Conservation (phyloP, 2,888 invertebrate species). For the Catocala nupta region DNA sequence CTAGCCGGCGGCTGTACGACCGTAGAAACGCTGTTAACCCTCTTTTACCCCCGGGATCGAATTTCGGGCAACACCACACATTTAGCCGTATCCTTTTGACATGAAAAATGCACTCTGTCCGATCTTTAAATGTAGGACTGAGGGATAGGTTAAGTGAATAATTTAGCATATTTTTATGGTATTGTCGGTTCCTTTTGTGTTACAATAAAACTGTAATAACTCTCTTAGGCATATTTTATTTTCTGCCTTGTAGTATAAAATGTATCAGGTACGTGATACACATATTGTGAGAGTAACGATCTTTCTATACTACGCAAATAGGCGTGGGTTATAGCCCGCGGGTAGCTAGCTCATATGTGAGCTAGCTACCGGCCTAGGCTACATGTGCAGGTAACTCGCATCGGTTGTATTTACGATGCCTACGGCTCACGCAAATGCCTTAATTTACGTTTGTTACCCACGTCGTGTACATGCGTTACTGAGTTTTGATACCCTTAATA, state of each 20-base stretch:
- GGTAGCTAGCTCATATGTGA: too few relatives aligned
- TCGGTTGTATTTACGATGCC: too few relatives aligned
- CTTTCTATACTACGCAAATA: too few relatives aligned
- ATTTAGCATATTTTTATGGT: conserved; percentile 21
- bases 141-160: conserved; percentile 22
- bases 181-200: conserved; percentile 7
- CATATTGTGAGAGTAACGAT: too few relatives aligned
- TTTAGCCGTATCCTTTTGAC: conserved; percentile 21
- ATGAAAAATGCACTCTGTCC: conserved; percentile 43
- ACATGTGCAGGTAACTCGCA: too few relatives aligned
- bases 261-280: too few relatives aligned
- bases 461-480: too few relatives aligned
- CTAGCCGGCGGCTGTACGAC: conserved; percentile 18
- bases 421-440: too few relatives aligned
- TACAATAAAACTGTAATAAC: conserved; percentile 12
- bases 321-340: too few relatives aligned
- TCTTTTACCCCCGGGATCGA: conserved; percentile 22
- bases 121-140: conserved; percentile 21
- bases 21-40: conserved; percentile 35
- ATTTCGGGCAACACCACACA: conserved; percentile 23
- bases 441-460: too few relatives aligned
- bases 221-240: background rate
- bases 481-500: too few relatives aligned
- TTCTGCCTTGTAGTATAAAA: background rate
- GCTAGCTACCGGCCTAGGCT: too few relatives aligned